phyloP scores from a whole-genome alignment of 30 jellyfish, hydroid and myxozoan species.

The Mastigias papua region DNA sequence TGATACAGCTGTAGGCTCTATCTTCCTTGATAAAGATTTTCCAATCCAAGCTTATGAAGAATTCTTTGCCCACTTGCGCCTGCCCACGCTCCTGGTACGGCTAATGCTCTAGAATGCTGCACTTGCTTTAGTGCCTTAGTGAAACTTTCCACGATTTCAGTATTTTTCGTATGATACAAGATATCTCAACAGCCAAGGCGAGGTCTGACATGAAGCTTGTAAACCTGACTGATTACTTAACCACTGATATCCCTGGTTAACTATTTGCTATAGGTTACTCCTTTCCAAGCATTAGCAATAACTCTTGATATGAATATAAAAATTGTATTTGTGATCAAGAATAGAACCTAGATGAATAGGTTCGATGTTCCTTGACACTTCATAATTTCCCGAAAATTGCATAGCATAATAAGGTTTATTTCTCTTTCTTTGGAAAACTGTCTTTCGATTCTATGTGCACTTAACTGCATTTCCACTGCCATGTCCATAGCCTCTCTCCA shows the following conservation, averaged over 20 bases:
- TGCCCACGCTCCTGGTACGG: too few species aligned
- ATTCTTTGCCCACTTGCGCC: too few species aligned
- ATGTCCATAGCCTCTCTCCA: neutral
- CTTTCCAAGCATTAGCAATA: neutral
- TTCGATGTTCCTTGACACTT: neutral
- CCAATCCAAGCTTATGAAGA: constrained; percentile 13
- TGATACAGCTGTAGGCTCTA: constrained; percentile 15
- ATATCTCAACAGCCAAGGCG: neutral
- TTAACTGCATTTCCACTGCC: neutral
- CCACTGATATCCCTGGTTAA: neutral
- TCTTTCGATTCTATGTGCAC: neutral
- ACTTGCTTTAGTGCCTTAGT: neutral
- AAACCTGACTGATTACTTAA: neutral
- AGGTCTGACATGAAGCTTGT: neutral
- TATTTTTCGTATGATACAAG: neutral
- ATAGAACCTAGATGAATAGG: neutral
- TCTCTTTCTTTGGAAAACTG: neutral
- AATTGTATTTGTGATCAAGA: neutral
- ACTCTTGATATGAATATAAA: neutral
- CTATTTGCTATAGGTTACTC: neutral
- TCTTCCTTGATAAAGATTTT: constrained; percentile 5
- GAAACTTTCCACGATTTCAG: neutral
- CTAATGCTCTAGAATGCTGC: too few species aligned
- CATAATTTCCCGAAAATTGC: neutral
- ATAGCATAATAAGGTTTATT: neutral